phyloP scores from a whole-genome alignment of 2,797 vertebrate genomes.

The Lagocephalus sceleratus region DNA sequence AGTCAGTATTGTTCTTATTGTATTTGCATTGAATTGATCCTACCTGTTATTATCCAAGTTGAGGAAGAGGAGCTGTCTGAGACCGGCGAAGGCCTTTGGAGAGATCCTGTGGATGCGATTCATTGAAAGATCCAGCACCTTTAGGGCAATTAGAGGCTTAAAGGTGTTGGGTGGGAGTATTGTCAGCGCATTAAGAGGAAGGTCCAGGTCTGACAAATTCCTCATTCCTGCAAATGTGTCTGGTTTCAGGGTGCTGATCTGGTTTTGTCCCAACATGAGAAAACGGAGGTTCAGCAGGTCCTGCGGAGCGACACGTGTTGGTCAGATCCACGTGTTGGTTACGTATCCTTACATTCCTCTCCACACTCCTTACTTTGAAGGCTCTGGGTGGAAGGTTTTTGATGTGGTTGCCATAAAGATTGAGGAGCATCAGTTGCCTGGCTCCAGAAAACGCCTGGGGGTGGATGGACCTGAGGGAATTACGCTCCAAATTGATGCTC shows the following conservation, averaged over 20 bases:
- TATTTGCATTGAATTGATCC: not conserved
- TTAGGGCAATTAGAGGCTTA: slow-evolving; percentile 73
- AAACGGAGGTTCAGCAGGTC: slow-evolving; percentile 78
- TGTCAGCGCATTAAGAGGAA: slow-evolving; percentile 71
- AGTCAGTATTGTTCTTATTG: not conserved
- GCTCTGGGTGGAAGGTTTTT: slow-evolving; percentile 59
- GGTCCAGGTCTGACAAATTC: slow-evolving; percentile 77
- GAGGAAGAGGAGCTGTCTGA: slow-evolving; percentile 74
- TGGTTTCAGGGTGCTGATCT: slow-evolving; percentile 64
- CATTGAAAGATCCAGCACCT: slow-evolving; percentile 74
- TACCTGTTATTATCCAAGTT: slow-evolving; percentile 79
- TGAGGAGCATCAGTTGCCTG: slow-evolving; percentile 72
- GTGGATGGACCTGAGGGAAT: slow-evolving; percentile 73
- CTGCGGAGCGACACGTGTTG: slow-evolving; percentile 27
- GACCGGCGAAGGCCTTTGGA: slow-evolving; percentile 70
- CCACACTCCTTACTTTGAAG: slow-evolving; percentile 56
- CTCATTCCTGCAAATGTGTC: slow-evolving; percentile 74
- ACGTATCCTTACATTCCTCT: not conserved
- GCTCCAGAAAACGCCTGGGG: slow-evolving; percentile 70
- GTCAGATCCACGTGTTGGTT: not conserved
- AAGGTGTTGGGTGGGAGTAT: slow-evolving; percentile 68
- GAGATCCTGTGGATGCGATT: slow-evolving; percentile 75
- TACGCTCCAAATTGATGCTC: slow-evolving; percentile 75
- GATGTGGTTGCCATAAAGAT: slow-evolving; percentile 76
- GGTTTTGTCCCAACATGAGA: slow-evolving; percentile 79